phyloP scores from a whole-genome alignment of 2,113 vertebrate genomes.

The Mesembrinibis cayennensis region DNA sequence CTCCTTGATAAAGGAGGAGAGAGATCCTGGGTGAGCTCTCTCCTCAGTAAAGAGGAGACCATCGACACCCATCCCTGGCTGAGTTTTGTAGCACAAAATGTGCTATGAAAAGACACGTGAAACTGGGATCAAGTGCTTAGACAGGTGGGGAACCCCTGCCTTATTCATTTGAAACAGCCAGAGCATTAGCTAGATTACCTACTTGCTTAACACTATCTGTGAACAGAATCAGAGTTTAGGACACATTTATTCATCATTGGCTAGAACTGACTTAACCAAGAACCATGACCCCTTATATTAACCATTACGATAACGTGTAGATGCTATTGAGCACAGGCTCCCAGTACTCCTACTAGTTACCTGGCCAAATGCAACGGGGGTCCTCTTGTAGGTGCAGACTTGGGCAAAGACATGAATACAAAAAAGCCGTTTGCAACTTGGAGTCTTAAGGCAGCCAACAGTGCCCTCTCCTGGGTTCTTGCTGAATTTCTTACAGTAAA shows the following conservation, averaged over 20 bases:
- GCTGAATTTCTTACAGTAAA: background rate
- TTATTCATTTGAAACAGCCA: background rate
- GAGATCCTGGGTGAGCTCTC: background rate
- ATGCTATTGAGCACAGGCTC: background rate
- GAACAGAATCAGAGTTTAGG: background rate
- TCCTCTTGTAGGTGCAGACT: rapidly evolving
- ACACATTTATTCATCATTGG: background rate
- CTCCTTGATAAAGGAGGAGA: background rate
- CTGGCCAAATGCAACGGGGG: rapidly evolving
- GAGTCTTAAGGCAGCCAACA: background rate
- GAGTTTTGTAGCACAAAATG: background rate
- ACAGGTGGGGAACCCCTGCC: background rate
- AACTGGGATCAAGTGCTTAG: background rate
- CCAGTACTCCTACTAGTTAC: no score
- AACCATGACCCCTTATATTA: background rate
- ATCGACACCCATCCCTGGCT: rapidly evolving
- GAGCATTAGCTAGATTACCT: background rate
- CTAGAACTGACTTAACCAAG: background rate
- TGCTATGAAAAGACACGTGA: background rate
- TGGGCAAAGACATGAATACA: rapidly evolving
- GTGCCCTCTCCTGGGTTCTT: slow-evolving; percentile 34
- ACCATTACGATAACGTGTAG: background rate
- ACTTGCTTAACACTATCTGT: background rate
- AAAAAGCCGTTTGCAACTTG: no score
- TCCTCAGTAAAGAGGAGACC: no score